A percentile compares a stretch with the other conserved stretches of the same genome.
These are phyloP conservation scores for Bubo bubo DNA, from an alignment of 2,113 vertebrate species.

Conservation along the genomic window DNA sequence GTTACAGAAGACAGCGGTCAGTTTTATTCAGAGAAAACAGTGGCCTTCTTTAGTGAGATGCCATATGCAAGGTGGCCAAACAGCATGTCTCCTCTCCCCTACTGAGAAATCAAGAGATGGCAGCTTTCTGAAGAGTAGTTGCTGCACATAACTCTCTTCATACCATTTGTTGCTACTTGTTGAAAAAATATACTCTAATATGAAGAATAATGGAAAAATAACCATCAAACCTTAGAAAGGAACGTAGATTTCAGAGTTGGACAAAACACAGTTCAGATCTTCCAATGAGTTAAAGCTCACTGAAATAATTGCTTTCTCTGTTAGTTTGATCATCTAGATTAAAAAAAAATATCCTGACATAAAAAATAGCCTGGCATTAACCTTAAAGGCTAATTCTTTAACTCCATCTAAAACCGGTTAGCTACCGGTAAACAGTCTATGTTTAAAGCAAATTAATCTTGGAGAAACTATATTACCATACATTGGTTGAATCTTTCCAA, in stretches of 20 bases:
- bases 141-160: background rate
- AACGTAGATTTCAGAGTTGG: background rate
- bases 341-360: background rate
- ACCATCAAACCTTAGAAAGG: background rate
- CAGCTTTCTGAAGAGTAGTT: background rate
- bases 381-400: background rate
- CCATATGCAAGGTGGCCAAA: background rate
- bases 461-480: background rate
- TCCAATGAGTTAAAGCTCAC: background rate
- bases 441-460: background rate
- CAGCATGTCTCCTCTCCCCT: background rate
- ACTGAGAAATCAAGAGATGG: background rate
- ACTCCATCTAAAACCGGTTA: background rate
- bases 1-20: background rate
- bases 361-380: background rate
- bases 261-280: background rate
- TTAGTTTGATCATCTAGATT: background rate
- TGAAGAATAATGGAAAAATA: background rate
- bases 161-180: background rate
- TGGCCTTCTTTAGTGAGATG: background rate
- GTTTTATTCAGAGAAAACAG: background rate
- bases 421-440: background rate
- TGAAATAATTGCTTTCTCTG: background rate
- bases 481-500: background rate
- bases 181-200: background rate